These are phyloP conservation scores for Mugil cephalus DNA, from an alignment of 2,113 vertebrate genomes.

Conservation along the genomic window DNA sequence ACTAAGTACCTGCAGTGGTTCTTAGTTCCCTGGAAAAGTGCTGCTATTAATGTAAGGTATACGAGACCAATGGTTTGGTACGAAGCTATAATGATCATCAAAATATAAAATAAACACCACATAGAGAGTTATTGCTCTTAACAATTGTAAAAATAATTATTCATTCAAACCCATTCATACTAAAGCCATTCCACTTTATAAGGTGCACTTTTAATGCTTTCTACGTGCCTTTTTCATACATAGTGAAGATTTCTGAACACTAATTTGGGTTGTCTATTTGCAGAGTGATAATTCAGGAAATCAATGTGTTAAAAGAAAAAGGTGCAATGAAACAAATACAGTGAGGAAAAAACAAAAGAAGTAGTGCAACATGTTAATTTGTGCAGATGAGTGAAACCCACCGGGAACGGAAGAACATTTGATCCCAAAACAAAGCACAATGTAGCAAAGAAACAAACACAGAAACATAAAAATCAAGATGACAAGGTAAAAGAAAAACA, in stretches of 20 bases:
- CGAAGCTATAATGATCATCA: not conserved
- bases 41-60: not conserved
- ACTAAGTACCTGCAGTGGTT: too few species aligned
- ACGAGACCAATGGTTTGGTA: not conserved
- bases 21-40: too few species aligned
- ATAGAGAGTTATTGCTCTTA: too few species aligned
- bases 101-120: not conserved
- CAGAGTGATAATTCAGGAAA: constrained; percentile 29
- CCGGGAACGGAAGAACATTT: constrained; percentile 30
- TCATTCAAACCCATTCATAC: not conserved
- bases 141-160: not conserved
- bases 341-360: not conserved
- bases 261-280: constrained; percentile 24
- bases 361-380: constrained; percentile 37
- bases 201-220: too few species aligned
- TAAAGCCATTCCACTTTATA: too few species aligned
- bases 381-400: constrained; percentile 22
- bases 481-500: constrained; percentile 28
- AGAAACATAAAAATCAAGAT: constrained; percentile 33
- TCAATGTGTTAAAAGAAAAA: constrained; percentile 33
- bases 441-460: not conserved
- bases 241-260: constrained; percentile 6
- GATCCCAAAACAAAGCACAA: constrained; percentile 32
- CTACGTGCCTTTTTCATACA: not conserved
- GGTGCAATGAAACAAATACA: constrained; percentile 4